Base-by-base conservation (phyloP, 2,113 vertebrate genomes). In the Seriola dumerili region DNA sequence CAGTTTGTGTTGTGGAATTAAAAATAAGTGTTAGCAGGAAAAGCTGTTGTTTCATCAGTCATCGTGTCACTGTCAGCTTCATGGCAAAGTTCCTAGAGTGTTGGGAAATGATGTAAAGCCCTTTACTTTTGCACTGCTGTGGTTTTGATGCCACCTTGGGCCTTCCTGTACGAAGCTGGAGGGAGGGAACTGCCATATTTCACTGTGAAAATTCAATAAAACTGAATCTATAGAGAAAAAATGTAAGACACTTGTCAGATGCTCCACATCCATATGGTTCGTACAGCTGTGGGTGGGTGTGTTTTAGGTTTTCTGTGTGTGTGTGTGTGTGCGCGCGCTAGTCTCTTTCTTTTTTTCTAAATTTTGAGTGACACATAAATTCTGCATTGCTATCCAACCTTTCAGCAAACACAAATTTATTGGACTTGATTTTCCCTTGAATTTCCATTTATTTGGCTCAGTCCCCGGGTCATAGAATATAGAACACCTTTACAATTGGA, bases 221-320 rank as follows among this genome's bases (percentile, higher is more conserved):
- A 14, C 5, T 7, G 52, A 67, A 72, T 83, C 72, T 19, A 29
- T 69, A 16, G 5, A 19, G 4, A 70, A 46, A 21, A 5, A 65
- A 67, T 61, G 55, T 34, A 65, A 71, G 67, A 76, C 25, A 46
- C 58, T 57, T 70, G 40, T 73, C 70, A 76, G 57, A 70, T 59
- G 8, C 50, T 76, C 38, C 34, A 48, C 16, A 17, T 58, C 52
- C 61, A n/a, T 12, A 1, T 52, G 44, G 71, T 32, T 52, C 67
- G 32, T n/a, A 16, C 25, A 7, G 14, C 13, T 48, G 0, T 68
- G 4, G 19, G 40, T 48, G 11, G 16, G 32, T 55, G 21, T 55
- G 19, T 14, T 8, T 6, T 10, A 1, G 8, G 5, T 72, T 25
- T 42, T 42, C 40, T 42, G 2, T 42, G 40, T 3, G 19, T 50